These are phyloP conservation scores for Diploptera punctata DNA, from an alignment of 2,888 invertebrate genomes.

Conservation along the genomic window DNA sequence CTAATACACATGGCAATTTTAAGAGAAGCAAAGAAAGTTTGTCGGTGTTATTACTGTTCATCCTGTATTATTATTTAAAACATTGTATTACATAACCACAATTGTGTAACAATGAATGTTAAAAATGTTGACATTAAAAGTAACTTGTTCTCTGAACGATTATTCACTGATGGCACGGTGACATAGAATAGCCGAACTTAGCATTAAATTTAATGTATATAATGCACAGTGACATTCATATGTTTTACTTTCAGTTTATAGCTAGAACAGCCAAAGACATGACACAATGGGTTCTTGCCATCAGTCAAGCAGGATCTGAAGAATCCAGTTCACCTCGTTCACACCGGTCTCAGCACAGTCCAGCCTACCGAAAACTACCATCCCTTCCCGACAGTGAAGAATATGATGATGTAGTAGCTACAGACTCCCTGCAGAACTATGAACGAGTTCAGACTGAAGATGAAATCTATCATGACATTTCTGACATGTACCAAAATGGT, in stretches of 20 bases:
- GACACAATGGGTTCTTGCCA: slow-evolving; percentile 47
- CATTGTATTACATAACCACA: no score
- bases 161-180: no score
- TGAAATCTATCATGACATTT: slow-evolving; percentile 36
- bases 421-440: neutral
- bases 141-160: no score
- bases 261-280: slow-evolving; percentile 47
- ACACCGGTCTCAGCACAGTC: neutral
- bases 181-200: no score
- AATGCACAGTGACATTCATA: no score
- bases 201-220: no score
- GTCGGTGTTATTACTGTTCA: no score
- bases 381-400: slow-evolving; percentile 30
- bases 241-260: slow-evolving; percentile 45
- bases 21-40: no score
- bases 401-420: slow-evolving; percentile 30
- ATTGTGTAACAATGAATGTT: no score
- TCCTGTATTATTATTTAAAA: no score
- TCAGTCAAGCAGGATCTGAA: slow-evolving; percentile 38
- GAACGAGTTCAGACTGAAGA: slow-evolving; percentile 10
- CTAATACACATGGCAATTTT: no score
- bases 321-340: neutral
- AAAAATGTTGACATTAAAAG: no score
- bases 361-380: slow-evolving; percentile 12
- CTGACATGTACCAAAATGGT: neutral